Evolutionary conservation across 2,797 vertebrate genomes (phyloP), one percentile per base, ranked within the genome.

Genomic region (Eidolon dupreanum): DNA sequence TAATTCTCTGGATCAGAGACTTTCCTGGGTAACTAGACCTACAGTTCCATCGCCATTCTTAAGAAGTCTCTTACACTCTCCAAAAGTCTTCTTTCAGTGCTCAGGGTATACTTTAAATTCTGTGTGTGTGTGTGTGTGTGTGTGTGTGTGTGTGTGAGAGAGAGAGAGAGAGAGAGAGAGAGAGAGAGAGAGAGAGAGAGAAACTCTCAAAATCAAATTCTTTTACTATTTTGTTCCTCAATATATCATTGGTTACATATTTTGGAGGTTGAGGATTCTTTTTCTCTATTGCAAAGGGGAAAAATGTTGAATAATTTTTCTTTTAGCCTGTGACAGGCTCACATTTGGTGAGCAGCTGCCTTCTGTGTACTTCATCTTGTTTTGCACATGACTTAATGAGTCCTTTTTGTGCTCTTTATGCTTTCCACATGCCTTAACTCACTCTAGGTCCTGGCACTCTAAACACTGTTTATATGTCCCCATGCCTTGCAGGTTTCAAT

Each of bases 321-420:
- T 85, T 92, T 77, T 85, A 65, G 8, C 10, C 22, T 8, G 36
- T 75, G 70, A 92, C 46, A 59, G 55, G 57, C 28, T 84, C 57
- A 41, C 57, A 43, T 74, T 92, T 41, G 31, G 68, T 7, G 31
- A 92, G 55, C 89, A 74, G 22, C 33, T 61, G 22, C 49, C 24
- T 77, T 65, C 59, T 17, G 28, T 68, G 71, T 51, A 82, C 43
- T 85, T 77, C n/a, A 49, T 57, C 55, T 82, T 51, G 36, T 66
- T 92, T 55, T 41, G 90, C 66, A 49, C 41, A 31, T 85, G 61
- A 92, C 33, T 31, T 28, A 38, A 55, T 55, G 61, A 46, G 71
- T 77, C 57, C 31, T 78, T 86, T 86, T 86, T n/a, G n/a, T 86
- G 51, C 41, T 86, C 63, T 59, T 86, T 70, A 55, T 93, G 51